Base-by-base conservation (phyloP, 2,888 invertebrate genomes). In the Leptothorax acervorum region DNA sequence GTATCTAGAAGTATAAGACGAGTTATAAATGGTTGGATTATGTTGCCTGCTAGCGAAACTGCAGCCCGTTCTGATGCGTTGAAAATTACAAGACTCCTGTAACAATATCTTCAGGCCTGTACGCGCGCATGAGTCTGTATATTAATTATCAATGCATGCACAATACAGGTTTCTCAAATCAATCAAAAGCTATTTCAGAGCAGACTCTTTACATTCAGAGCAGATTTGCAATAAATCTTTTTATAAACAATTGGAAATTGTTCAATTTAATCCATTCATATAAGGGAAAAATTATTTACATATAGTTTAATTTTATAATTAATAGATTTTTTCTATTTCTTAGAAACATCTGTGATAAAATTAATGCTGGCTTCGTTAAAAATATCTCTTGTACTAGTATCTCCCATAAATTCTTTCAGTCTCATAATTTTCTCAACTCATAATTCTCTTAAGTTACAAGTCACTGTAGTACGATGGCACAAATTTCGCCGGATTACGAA, bases 1-100 rank as follows among this genome's bases (percentile, higher is more conserved):
- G 79, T 82, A 84, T 71, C 84, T 70, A 74, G 79, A 84, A 85
- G 82, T 85, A 83, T 76, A 83, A 85, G 86, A 83, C 85, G 76
- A 78, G 76, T 83, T 76, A 71, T 78, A 83, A 85, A 85, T 73
- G 66, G 75, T 73, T 65, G 84, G 74, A 79, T 81, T 83, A 75
- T 71, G 78, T 65, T 85, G 68, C 62, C 74, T 75, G 84, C 82
- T 75, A 87, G 70, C 62, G 76, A 82, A 82, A 78, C 78, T 87
- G 60, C 60, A 81, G 60, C 28, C 9, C 18, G 60, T 81, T 60
- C 48, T 81, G 73, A 71, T 62, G 48, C 73, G 79, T 81, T 81
- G 79, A 81, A 81, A 81, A 81, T 81, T 81, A 71, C 73, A 62
- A 81, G 73, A 81, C 73, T 81, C 57, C 48, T 81, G 73, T 60